Conservation (phyloP, 2,888 invertebrate species). For the Epiblema foenella region DNA sequence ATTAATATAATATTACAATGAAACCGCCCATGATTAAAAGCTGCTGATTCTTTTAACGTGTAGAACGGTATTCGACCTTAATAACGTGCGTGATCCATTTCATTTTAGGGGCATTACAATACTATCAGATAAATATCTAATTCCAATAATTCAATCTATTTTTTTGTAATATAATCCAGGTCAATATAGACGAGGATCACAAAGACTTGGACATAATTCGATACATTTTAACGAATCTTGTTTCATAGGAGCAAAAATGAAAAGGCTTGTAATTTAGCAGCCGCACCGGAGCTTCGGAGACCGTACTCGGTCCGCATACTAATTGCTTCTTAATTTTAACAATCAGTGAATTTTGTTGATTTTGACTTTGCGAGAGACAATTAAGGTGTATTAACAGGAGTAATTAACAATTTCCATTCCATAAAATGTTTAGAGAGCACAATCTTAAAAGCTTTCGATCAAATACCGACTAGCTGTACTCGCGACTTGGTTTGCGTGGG, state of each 20-base stretch:
- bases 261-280: conserved; percentile 31
- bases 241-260: conserved; percentile 23
- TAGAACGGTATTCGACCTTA: too few relatives aligned
- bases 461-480: too few relatives aligned
- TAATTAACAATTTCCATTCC: conserved; percentile 18
- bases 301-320: conserved; percentile 29
- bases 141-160: too few relatives aligned
- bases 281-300: not conserved
- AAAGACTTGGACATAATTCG: conserved; percentile 29
- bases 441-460: too few relatives aligned
- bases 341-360: conserved; percentile 36
- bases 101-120: not conserved
- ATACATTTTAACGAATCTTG: conserved; percentile 32
- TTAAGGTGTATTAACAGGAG: conserved; percentile 13
- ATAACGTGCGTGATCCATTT: not conserved
- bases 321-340: conserved; percentile 41
- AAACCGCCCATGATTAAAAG: too few relatives aligned
- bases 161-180: not conserved
- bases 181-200: conserved; percentile 12
- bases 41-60: too few relatives aligned
- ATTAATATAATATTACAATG: too few relatives aligned
- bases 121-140: too few relatives aligned
- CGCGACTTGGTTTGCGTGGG: too few relatives aligned
- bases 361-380: conserved; percentile 19
- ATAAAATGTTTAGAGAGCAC: too few relatives aligned